Base-by-base conservation (phyloP, 2,113 vertebrate species). In the Sorex araneus region DNA sequence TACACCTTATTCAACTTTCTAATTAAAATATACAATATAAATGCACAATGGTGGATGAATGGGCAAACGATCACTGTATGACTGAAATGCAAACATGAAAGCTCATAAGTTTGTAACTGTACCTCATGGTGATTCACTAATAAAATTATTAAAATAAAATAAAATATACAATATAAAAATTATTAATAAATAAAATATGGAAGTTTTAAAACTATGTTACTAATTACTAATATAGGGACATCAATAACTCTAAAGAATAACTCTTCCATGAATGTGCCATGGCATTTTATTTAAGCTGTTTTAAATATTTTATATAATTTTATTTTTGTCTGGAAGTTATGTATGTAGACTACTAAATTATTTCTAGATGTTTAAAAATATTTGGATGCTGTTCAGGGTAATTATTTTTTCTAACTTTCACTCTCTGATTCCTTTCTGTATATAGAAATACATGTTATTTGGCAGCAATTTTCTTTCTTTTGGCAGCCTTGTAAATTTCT, bases 141-240 rank as follows among this genome's bases (percentile, higher is more conserved):
- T n/a, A n/a, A n/a, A n/a, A n/a, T n/a, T n/a, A n/a, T n/a, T n/a
- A n/a, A n/a, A n/a, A n/a, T n/a, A n/a, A n/a, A n/a, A n/a, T 28
- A 32, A 69, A 32, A 32, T 69, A 32, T 18, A 30, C n/a, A 69
- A 67, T n/a, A 28, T 32, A 82, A 70, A 23, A 80, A 66, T 16
- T 36, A 63, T 19, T 63, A 23, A 63, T 15, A 23, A 63, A 50
- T 8, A 45, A 40, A 28, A 43, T 1, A 45, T 9, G 6, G 76
- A 13, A 82, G 74, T 71, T 50, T 82, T 40, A 60, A 43, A 9
- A 85, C 71, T 90, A 82, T 80, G 28, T 12, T 30, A n/a, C 81
- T 47, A 30, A 25, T 83, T 47, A 75, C 36, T 8, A 57, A 25
- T 3, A 27, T 3, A 27, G 11, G 9, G 43, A 6, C 30, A 54